Base-by-base conservation (phyloP, 2,888 invertebrate species). In the Catocala fraxini region DNA sequence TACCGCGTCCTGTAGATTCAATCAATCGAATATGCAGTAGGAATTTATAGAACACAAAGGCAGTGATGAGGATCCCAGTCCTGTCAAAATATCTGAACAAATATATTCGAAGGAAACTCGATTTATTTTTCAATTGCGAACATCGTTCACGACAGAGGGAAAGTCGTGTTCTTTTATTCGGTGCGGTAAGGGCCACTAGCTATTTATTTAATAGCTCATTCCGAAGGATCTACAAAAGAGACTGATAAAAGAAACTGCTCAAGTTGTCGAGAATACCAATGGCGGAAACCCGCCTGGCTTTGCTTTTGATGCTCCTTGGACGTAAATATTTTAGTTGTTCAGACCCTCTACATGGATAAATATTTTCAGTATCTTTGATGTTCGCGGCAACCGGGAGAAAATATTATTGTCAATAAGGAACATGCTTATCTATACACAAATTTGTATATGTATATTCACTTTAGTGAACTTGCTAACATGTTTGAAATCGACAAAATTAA, bases 141-240 rank as follows among this genome's bases (percentile, higher is more conserved):
- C 66, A 68, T 68, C 72, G 58, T 71, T 56, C 13, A 59, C 63
- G 51, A 64, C 68, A 70, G 70, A 73, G 67, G 55, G 70, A 70
- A 73, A 75, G 73, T 62, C 74, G 70, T 77, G 73, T 75, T 77
- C 77, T 75, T 83, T 81, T 82, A 80, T 81, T 73, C 73, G 63
- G 70, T 63, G 64, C 56, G 71, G 71, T 70, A 70, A 73, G 68
- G 73, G 61, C 68, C 74, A 77, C 77, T 71, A 76, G 71, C 81
- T 79, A 83, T 85, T 84, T 82, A 84, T 84, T 83, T 83, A 82
- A 83, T 85, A 81, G 82, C 79, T 81, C 77, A 79, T 83, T 84
- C 75, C 68, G 48, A 73, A 78, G 74, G 72, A 71, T 73, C 70
- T 71, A 73, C 79, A 82, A 82, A 77, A 67, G 73, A 65, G 58